A percentile compares a stretch with the other conserved stretches of the same genome.
Evolutionary conservation across 2,888 invertebrate species (phyloP).

Genomic region (Panzeria rudis): DNA sequence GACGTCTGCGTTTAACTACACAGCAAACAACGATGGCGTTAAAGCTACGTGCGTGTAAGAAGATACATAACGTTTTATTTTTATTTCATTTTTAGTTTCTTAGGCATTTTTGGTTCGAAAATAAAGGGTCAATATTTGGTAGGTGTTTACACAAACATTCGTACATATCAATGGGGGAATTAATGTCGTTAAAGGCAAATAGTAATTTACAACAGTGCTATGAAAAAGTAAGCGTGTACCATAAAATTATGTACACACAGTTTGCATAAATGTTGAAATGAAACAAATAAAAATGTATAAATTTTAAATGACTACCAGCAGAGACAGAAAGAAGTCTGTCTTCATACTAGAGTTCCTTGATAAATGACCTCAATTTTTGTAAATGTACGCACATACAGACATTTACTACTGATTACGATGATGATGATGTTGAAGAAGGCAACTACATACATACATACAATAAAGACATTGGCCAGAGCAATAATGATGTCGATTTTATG

Average conservation of each 20-base stretch:
- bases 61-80: neutral
- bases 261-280: conserved; percentile 17
- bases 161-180: neutral
- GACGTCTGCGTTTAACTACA: conserved; percentile 17
- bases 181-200: conserved; percentile 5
- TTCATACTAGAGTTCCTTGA: conserved; percentile 62
- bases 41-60: conserved; percentile 49
- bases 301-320: neutral
- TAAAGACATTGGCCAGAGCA: neutral
- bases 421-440: conserved; percentile 15
- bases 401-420: conserved; percentile 20
- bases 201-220: conserved; percentile 25
- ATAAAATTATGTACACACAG: neutral
- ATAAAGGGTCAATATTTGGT: conserved; percentile 22
- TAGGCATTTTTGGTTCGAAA: conserved; percentile 11
- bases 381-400: neutral
- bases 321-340: conserved; percentile 31
- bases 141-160: neutral
- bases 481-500: conserved; percentile 46
- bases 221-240: conserved; percentile 31
- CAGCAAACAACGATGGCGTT: conserved; percentile 29
- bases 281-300: conserved; percentile 7
- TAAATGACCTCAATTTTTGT: conserved; percentile 70
- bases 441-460: neutral
- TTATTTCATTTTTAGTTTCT: conserved; percentile 7